Conservation (phyloP, 2,888 invertebrate genomes). For the Drosophila demipolita region DNA sequence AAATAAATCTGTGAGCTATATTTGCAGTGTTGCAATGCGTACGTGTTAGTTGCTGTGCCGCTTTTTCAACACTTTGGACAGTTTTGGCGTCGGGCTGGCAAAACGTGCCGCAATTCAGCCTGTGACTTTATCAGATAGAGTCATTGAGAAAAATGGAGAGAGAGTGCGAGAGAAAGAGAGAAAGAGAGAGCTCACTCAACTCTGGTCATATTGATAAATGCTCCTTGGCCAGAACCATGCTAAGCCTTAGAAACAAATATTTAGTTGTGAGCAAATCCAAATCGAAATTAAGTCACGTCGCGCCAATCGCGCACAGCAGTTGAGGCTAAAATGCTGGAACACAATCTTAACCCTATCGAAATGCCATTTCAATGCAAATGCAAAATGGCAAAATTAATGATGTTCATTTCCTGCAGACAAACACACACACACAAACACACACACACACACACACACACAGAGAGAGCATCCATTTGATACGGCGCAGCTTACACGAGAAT, state of each 20-base stretch:
- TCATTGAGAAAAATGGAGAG: neutral
- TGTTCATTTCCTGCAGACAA: conserved; percentile 75
- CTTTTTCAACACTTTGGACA: conserved; percentile 72
- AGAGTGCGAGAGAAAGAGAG: neutral
- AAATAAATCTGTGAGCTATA: neutral
- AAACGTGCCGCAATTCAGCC: conserved; percentile 78
- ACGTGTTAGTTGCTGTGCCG: conserved; percentile 75
- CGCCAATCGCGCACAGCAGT: conserved; percentile 82
- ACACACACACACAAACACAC: neutral
- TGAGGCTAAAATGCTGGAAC: conserved; percentile 39
- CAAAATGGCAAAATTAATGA: conserved; percentile 81
- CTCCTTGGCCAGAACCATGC: neutral
- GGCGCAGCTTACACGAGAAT: conserved; percentile 77
- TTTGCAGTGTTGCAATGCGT: conserved; percentile 44
- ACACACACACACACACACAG: neutral
- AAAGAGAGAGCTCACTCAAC: neutral
- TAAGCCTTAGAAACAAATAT: conserved; percentile 56
- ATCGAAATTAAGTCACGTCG: conserved; percentile 84
- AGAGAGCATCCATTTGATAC: conserved; percentile 34
- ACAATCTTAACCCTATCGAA: conserved; percentile 76
- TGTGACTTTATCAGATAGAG: conserved; percentile 65
- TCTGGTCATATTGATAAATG: conserved; percentile 78
- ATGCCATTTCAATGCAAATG: conserved; percentile 81
- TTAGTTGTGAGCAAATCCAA: conserved; percentile 75
- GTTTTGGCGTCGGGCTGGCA: conserved; percentile 54